Evolutionary conservation across 2,113 vertebrate species (phyloP).

Genomic region (Clinocottus analis): DNA sequence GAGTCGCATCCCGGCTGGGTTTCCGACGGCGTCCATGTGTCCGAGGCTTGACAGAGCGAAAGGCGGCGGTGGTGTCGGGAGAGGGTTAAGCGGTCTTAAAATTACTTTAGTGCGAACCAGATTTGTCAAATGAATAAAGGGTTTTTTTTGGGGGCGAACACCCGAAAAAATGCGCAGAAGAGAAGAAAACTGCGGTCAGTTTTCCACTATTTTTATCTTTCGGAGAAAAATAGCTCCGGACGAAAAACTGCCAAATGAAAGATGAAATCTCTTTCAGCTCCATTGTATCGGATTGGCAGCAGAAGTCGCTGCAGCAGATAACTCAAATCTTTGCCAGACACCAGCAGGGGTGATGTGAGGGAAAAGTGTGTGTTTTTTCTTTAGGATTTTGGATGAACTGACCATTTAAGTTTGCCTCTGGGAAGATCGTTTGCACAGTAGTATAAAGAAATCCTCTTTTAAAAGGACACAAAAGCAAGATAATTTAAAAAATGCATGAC

Average conservation of each 20-base stretch:
- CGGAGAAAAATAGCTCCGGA: constrained; percentile 45
- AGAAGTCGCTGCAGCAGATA: constrained; percentile 49
- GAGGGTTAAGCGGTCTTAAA: constrained; percentile 5
- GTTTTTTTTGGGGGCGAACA: neutral
- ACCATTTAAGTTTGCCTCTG: constrained; percentile 36
- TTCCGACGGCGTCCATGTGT: neutral
- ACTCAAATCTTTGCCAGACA: constrained; percentile 45
- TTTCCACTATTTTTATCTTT: constrained; percentile 63
- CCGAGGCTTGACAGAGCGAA: neutral
- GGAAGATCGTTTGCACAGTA: constrained; percentile 20
- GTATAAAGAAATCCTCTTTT: constrained; percentile 25
- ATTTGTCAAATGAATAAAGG: neutral
- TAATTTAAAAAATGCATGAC: constrained; percentile 20
- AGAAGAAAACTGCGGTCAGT: constrained; percentile 38
- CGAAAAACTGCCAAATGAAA: constrained; percentile 52
- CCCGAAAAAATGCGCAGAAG: neutral
- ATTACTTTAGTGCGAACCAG: neutral
- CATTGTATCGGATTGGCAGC: constrained; percentile 46
- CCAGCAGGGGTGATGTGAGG: constrained; percentile 37
- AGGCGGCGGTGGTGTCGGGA: too few species aligned
- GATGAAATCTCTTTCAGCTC: constrained; percentile 46
- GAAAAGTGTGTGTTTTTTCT: constrained; percentile 26
- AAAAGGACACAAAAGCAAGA: constrained; percentile 18
- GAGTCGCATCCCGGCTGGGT: constrained; percentile 20
- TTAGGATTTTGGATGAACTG: constrained; percentile 44